Conservation (phyloP, 2,888 invertebrate species). For the Nowickia ferox region DNA sequence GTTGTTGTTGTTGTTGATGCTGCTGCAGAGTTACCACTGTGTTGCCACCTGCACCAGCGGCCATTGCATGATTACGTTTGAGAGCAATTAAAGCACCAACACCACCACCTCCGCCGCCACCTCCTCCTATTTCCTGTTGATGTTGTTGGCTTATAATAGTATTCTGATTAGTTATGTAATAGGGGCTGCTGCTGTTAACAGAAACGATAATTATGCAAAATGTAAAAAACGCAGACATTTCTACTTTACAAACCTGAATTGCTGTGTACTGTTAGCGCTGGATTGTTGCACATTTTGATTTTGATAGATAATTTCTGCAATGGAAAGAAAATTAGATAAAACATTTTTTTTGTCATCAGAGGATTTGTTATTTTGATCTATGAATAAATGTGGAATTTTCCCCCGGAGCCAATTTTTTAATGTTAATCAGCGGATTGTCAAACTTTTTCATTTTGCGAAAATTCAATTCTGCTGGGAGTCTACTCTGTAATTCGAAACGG, state of each 20-base stretch:
- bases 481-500: no score
- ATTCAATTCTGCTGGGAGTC: no score
- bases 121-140: slow-evolving; percentile 66
- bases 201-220: background rate
- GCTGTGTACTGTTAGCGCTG: slow-evolving; percentile 81
- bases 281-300: slow-evolving; percentile 80
- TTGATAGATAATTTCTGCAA: slow-evolving; percentile 81
- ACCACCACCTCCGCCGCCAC: slow-evolving; percentile 72
- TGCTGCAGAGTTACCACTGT: slow-evolving; percentile 72
- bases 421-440: no score
- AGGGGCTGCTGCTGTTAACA: slow-evolving; percentile 78
- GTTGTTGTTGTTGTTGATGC: slow-evolving; percentile 75
- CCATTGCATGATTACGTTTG: slow-evolving; percentile 81
- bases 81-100: slow-evolving; percentile 81
- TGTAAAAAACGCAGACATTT: background rate
- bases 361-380: no score
- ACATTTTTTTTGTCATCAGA: no score
- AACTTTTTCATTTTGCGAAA: no score
- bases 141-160: slow-evolving; percentile 73
- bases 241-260: slow-evolving; percentile 79
- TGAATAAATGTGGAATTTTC: no score
- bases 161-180: slow-evolving; percentile 81
- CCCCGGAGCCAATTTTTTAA: no score
- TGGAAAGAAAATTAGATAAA: slow-evolving; percentile 21
- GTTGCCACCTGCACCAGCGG: slow-evolving; percentile 75